Conservation (phyloP, 1,140 invertebrate genomes). For the Drosophila jambulina region DNA sequence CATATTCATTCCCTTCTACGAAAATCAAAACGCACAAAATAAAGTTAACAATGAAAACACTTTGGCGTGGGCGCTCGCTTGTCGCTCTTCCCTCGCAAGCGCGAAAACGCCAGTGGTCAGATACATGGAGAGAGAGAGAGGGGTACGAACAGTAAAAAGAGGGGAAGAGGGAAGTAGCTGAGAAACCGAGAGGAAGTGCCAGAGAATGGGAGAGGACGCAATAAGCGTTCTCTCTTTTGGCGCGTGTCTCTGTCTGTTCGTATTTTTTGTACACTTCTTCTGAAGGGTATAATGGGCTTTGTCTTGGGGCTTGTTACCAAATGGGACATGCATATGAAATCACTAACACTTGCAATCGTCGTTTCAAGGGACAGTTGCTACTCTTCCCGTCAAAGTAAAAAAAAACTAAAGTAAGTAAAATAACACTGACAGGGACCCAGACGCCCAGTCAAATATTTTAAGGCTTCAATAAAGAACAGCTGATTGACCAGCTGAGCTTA, state of each 20-base stretch:
- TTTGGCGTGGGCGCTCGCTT: conserved; percentile 40
- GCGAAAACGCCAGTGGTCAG: conserved; percentile 20
- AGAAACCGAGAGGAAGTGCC: conserved; percentile 20
- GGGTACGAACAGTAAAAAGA: background rate
- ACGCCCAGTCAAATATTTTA: background rate
- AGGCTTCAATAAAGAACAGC: no score
- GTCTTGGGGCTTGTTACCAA: background rate
- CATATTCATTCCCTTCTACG: conserved; percentile 24
- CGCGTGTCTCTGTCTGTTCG: conserved; percentile 26
- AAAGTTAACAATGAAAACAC: conserved; percentile 51
- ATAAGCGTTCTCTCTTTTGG: conserved; percentile 36
- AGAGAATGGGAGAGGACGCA: conserved; percentile 23
- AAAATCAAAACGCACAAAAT: conserved; percentile 58
- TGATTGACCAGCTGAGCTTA: no score
- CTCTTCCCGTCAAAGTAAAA: no score
- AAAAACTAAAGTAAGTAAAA: no score
- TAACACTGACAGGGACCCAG: background rate
- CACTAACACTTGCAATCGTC: no score
- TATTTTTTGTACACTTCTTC: conserved; percentile 1
- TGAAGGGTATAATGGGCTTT: background rate
- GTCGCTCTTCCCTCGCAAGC: conserved; percentile 22
- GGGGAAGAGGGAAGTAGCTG: background rate
- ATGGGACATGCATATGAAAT: no score
- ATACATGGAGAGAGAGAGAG: background rate
- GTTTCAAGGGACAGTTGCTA: no score